Evolutionary conservation across 2,797 vertebrate genomes (phyloP).

Genomic region (Pterois miles): DNA sequence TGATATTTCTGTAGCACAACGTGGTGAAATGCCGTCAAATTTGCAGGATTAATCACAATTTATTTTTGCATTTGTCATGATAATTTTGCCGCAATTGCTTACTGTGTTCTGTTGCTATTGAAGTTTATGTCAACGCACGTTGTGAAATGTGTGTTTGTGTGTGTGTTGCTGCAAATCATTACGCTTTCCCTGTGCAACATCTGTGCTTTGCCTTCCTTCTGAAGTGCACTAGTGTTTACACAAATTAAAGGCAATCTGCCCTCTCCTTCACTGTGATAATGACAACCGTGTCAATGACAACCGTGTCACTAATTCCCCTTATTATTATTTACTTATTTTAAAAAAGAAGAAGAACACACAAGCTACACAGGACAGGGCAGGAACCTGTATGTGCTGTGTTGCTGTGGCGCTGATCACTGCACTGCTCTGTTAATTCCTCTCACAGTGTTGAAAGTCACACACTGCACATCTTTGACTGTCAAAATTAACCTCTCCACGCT

Average conservation of each 20-base stretch:
- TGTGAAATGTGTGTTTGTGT: background rate
- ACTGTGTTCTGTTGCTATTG: background rate
- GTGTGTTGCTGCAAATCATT: constrained; percentile 1
- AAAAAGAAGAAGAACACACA: background rate
- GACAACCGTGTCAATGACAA: background rate
- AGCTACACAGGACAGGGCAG: background rate
- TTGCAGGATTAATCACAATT: background rate
- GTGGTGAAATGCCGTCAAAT: background rate
- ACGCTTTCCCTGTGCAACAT: background rate
- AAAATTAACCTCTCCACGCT: constrained; percentile 45
- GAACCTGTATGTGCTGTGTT: background rate
- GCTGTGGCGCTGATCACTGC: background rate
- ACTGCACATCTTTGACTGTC: constrained; percentile 24
- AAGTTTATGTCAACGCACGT: background rate
- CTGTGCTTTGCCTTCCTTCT: constrained; percentile 1
- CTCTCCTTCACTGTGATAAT: constrained; percentile 11
- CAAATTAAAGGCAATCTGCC: constrained; percentile 10
- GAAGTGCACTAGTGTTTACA: constrained; percentile 8
- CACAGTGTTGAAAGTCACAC: constrained; percentile 5
- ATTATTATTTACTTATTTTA: background rate
- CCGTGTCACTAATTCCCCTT: background rate
- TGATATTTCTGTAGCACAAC: background rate
- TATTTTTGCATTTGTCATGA: background rate
- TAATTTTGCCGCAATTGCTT: background rate
- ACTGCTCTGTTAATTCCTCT: background rate